Percentiles rank a stretch among this genome's conserved stretches.
These are phyloP conservation scores for Sylvicola fuscatus DNA, from an alignment of 2,888 invertebrate species.

Conservation along the genomic window DNA sequence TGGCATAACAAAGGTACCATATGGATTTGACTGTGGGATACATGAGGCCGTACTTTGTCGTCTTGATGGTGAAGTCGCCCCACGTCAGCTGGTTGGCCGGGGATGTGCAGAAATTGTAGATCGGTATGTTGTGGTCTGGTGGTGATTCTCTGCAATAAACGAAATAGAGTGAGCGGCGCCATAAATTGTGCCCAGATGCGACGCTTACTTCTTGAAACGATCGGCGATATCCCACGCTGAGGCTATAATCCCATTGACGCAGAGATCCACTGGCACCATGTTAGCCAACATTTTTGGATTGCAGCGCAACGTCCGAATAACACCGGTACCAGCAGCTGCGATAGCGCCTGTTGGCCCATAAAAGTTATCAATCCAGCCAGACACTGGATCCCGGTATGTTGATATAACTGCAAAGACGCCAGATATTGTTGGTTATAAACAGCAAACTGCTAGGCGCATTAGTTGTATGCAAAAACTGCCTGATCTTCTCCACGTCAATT, in stretches of 20 bases:
- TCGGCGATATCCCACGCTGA: conserved; percentile 50
- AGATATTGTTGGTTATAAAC: not conserved
- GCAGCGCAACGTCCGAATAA: conserved; percentile 46
- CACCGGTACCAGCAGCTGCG: conserved; percentile 55
- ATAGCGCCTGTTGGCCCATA: conserved; percentile 70
- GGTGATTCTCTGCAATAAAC: conserved; percentile 11
- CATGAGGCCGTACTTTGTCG: conserved; percentile 32
- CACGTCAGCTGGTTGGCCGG: conserved; percentile 65
- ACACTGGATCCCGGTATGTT: conserved; percentile 49
- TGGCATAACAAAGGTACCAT: conserved; percentile 42
- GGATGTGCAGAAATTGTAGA: conserved; percentile 78
- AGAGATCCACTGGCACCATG: conserved; percentile 56
- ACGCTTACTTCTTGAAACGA: conserved; percentile 13
- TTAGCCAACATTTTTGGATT: conserved; percentile 48
- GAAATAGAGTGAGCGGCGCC: not conserved
- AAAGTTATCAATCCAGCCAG: conserved; percentile 80
- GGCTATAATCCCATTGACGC: conserved; percentile 63
- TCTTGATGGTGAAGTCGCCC: conserved; percentile 40
- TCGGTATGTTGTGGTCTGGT: conserved; percentile 30
- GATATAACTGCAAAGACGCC: conserved; percentile 30
- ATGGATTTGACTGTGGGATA: conserved; percentile 43
- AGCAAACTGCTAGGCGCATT: conserved; percentile 4
- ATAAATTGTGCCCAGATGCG: not conserved
- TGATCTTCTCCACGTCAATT: too few relatives aligned
- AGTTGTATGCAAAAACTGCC: too few relatives aligned